Percentiles rank a stretch among this genome's conserved stretches.
Conservation (phyloP, 2,113 vertebrate species). For the Leiothrix lutea region DNA sequence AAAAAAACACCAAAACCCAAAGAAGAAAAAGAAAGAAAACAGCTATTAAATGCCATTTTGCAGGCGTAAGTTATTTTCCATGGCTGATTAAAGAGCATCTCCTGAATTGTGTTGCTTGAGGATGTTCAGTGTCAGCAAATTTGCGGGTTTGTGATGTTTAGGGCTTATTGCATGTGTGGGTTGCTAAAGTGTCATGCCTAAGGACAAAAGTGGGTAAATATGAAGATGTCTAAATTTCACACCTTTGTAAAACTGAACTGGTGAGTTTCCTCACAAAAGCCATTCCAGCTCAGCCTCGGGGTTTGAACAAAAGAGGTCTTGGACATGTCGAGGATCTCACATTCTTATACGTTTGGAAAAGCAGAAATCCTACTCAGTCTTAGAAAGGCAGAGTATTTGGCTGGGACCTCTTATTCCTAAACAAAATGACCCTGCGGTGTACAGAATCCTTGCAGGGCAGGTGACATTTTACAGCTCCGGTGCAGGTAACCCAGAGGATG, state of each 20-base stretch:
- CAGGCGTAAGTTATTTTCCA: neutral
- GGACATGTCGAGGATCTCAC: fast-evolving
- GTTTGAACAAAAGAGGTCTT: neutral
- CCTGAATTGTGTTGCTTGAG: neutral
- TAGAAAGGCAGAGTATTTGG: neutral
- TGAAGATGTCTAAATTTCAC: neutral
- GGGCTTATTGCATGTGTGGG: fast-evolving
- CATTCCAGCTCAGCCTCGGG: neutral
- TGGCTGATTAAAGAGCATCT: neutral
- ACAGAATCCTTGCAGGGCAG: neutral
- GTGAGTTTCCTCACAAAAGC: neutral
- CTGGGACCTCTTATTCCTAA: neutral
- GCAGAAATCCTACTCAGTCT: neutral
- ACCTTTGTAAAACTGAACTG: neutral
- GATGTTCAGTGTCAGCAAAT: neutral
- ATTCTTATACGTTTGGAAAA: neutral
- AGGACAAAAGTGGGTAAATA: neutral
- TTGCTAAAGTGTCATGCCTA: neutral
- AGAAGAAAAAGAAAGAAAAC: neutral
- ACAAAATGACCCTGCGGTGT: neutral
- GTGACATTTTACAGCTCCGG: neutral
- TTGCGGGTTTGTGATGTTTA: neutral
- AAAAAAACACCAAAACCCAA: too few relatives aligned
- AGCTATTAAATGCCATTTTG: neutral
- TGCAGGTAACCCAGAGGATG: neutral